Evolutionary conservation across 2,888 invertebrate genomes (phyloP).

Genomic region (Xestia c-nigrum): DNA sequence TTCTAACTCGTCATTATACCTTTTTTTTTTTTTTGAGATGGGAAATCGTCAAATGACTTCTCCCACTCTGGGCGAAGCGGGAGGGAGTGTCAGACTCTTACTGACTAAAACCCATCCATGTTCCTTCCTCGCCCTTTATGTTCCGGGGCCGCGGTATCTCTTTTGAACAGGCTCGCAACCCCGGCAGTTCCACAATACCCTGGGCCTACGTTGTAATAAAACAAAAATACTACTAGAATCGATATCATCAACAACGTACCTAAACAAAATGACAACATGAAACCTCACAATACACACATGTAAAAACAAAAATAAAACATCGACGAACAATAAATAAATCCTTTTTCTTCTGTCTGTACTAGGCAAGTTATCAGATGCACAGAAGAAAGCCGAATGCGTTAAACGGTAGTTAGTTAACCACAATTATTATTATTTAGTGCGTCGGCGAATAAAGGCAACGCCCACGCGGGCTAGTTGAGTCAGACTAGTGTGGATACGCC

Average conservation of each 20-base stretch:
- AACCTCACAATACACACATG: slow-evolving; percentile 11
- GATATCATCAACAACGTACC: slow-evolving; percentile 14
- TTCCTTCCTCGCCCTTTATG: too few species aligned
- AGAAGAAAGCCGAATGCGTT: slow-evolving; percentile 86
- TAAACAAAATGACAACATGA: slow-evolving; percentile 1
- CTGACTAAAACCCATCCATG: too few species aligned
- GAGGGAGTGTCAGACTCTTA: too few species aligned
- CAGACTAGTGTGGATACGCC: slow-evolving; percentile 68
- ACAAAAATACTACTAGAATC: background rate
- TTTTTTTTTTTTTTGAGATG: too few species aligned
- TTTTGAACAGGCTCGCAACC: too few species aligned
- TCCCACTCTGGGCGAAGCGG: too few species aligned
- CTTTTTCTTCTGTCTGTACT: slow-evolving; percentile 68
- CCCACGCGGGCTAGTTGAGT: slow-evolving; percentile 77
- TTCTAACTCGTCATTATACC: background rate
- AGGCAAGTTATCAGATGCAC: slow-evolving; percentile 84
- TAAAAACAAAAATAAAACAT: slow-evolving; percentile 1
- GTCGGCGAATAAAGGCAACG: slow-evolving; percentile 83
- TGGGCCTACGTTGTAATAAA: background rate
- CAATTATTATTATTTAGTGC: slow-evolving; percentile 90
- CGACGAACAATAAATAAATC: slow-evolving; percentile 19
- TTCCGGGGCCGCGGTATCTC: too few species aligned
- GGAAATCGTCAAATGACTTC: too few species aligned
- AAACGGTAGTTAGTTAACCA: slow-evolving; percentile 89
- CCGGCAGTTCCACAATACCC: background rate